Base-by-base conservation (phyloP, 2,888 invertebrate species). In the Cloeon dipterum region DNA sequence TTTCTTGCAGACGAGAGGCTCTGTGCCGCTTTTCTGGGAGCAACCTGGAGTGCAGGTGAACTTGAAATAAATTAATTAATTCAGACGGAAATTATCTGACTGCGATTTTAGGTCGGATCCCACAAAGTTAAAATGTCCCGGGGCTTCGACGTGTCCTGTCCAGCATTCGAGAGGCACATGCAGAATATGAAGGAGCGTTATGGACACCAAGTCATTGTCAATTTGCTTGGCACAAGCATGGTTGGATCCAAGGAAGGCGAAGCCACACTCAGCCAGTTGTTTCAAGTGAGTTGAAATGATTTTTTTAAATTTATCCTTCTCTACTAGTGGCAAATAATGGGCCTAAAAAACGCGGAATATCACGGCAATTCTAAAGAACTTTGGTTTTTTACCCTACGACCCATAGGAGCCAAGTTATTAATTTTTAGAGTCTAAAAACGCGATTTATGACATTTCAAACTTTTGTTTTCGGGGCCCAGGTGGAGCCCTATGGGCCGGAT, bases 1-100 rank as follows among this genome's bases (percentile, higher is more conserved):
- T 5, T 85, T 79, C 52, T 62, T 98, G 10, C 85, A 86, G 60
- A 89, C 89, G 0, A 67, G 96, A 47, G 98, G 98, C 0, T 94
- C 94, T 0, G 91, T 98, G 1, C 96, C 98, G 1, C 61, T 98
- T 17, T 98, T 98, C 60, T 98, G 96, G 93, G 96, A 98, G 54
- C 98, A 98, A 53, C 93, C 96, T 1, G 96, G 96, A 8, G 76
- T 96, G 10, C 89, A 93, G 63, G 68, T 68, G 52, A 23, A 8
- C n/a, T 23, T n/a, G 10, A 23, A 10, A 10, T 23, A 10, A 23
- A 10, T n/a, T n/a, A n/a, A n/a, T n/a, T n/a, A n/a, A n/a, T n/a
- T n/a, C n/a, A n/a, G n/a, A n/a, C n/a, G n/a, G n/a, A n/a, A 8
- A 23, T 23, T n/a, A 23, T 23, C 10, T 23, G 23, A 10, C 10